These are phyloP conservation scores for Atrina japonica DNA, from an alignment of 2,888 invertebrate genomes.

Conservation along the genomic window DNA sequence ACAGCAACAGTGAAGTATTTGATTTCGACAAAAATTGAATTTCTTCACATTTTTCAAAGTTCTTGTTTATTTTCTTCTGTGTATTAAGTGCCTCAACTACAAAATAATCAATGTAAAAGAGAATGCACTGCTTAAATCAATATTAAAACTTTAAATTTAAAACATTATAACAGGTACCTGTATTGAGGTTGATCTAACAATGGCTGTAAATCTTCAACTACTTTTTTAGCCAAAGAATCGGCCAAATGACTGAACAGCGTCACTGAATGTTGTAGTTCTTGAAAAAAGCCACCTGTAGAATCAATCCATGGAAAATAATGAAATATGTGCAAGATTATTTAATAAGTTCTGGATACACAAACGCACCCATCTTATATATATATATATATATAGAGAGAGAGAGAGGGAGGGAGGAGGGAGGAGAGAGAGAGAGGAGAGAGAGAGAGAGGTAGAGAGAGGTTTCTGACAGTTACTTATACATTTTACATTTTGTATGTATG, in stretches of 20 bases:
- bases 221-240: constrained; percentile 17
- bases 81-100: too few species aligned
- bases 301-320: too few species aligned
- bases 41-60: too few species aligned
- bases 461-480: not conserved
- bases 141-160: not conserved
- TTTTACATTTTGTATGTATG: not conserved
- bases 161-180: constrained; percentile 42
- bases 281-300: constrained; percentile 41
- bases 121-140: too few species aligned
- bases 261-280: constrained; percentile 37
- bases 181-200: constrained; percentile 46
- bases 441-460: not conserved
- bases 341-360: not conserved
- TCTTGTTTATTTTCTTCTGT: too few species aligned
- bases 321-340: not conserved
- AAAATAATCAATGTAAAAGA: too few species aligned
- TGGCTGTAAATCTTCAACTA: constrained; percentile 42
- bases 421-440: too few species aligned
- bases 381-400: too few species aligned
- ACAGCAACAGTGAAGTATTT: too few species aligned
- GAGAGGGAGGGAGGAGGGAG: too few species aligned
- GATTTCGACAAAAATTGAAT: too few species aligned
- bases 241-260: constrained; percentile 48
- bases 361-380: not conserved